Conservation (phyloP, 1,140 invertebrate genomes). For the Sarcophaga bullata region DNA sequence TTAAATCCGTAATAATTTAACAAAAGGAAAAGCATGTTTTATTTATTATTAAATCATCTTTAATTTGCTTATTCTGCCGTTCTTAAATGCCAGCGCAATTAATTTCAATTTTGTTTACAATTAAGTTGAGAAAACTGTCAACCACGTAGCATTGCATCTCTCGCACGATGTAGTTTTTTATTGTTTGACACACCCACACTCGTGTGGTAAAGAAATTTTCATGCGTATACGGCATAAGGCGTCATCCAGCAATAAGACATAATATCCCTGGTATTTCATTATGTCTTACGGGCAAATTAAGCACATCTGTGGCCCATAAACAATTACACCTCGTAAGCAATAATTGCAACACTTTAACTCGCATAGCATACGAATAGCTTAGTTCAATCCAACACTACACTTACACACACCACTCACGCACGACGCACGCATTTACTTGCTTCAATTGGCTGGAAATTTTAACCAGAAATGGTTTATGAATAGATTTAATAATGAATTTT, state of each 20-base stretch:
- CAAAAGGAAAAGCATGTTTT: not conserved
- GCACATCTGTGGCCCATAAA: not conserved
- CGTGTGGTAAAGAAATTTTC: not conserved
- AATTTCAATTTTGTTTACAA: conserved; percentile 22
- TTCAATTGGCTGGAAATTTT: no score
- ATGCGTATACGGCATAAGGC: not conserved
- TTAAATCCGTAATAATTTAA: no score
- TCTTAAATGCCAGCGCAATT: not conserved
- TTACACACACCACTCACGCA: no score
- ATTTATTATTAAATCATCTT: conserved; percentile 22
- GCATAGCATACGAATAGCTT: no score
- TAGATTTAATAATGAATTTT: no score
- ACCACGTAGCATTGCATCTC: not conserved
- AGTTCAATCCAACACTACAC: no score
- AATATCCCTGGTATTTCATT: not conserved
- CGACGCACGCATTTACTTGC: no score
- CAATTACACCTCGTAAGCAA: not conserved
- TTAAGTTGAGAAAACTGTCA: conserved; percentile 12
- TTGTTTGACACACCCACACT: no score
- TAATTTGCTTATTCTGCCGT: not conserved
- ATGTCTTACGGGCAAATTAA: not conserved
- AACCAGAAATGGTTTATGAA: no score
- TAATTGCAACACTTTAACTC: no score
- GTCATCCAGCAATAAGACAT: not conserved
- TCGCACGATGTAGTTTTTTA: no score